Evolutionary conservation across 37 sponge, comb jelly and placozoan genomes (phyloP), one percentile per base, ranked within the genome.

Genomic region (Crambe crambe): DNA sequence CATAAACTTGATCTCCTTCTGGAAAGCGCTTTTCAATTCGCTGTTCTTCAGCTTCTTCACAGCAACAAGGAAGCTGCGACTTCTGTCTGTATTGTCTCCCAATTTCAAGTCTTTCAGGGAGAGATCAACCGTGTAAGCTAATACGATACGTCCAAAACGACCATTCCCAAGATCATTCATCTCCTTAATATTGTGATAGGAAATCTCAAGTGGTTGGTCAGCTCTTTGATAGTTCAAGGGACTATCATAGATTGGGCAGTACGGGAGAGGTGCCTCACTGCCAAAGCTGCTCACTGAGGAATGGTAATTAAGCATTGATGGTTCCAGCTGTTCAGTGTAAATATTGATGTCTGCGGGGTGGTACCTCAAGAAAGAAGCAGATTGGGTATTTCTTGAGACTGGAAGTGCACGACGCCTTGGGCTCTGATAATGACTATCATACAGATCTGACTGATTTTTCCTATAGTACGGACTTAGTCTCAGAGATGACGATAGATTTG

Each of bases 1-100:
- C 85, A 94, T 90, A 68, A 86, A 90, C 75, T 84, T 84, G 20
- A 94, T 74, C 70, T 94, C 91, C 41, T 90, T 72, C 22, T 86
- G 75, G 73, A 94, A 94, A 15, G 76, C 79, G 27, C 73, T 75
- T 38, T 72, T 71, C 26, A 90, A 56, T 2, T 65, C 34, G 65
- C 87, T 71, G 25, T 69, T 36, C 62, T 77, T 94, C 60, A 94
- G 76, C 73, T 82, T 73, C 70, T 94, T 94, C 9, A 94, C 79
- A 26, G 95, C 95, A 68, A 94, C 95, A 21, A 92, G 69, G 34
- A 85, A 42, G n/a, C 85, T 73, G 21, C 80, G 38, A 62, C 62
- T 71, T 56, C 29, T 84, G 47, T 87, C 85, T 41, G 84, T 78
- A 27, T 42, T 81, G 1, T 75, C 67, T 29, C 70, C 80, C 23